Conservation (phyloP, 2,797 vertebrate species). For the Siniperca obscura region DNA sequence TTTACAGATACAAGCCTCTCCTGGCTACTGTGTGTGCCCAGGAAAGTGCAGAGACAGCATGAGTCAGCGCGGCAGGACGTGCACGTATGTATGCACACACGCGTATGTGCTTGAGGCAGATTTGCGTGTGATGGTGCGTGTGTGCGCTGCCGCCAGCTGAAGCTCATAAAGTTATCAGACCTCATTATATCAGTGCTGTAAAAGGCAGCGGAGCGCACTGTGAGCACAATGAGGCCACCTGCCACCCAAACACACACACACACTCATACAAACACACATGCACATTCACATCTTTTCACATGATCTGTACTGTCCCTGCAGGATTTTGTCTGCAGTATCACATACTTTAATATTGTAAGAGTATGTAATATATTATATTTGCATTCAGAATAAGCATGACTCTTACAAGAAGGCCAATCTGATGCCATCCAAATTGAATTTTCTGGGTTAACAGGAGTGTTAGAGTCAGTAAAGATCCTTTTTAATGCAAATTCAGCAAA, state of each 20-base stretch:
- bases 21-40: slow-evolving; percentile 76
- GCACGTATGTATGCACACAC: slow-evolving; percentile 18
- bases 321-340: background rate
- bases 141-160: slow-evolving; percentile 53
- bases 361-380: background rate
- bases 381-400: background rate
- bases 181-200: slow-evolving; percentile 75
- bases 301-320: background rate
- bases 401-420: background rate
- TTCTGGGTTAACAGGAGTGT: background rate
- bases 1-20: slow-evolving; percentile 79
- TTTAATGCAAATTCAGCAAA: background rate
- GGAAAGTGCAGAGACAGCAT: slow-evolving; percentile 52
- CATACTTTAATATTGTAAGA: background rate
- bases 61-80: slow-evolving; percentile 37
- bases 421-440: background rate
- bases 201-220: slow-evolving; percentile 72
- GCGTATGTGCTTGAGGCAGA: slow-evolving; percentile 2
- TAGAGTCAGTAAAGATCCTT: background rate
- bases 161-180: slow-evolving; percentile 76
- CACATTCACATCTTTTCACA: slow-evolving; percentile 42
- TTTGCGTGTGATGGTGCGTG: slow-evolving; percentile 19
- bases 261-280: slow-evolving; percentile 27
- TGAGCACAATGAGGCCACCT: slow-evolving; percentile 63
- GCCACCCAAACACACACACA: slow-evolving; percentile 52